Conservation (phyloP, 2,888 invertebrate species). For the Hemicrepidius hirtus region DNA sequence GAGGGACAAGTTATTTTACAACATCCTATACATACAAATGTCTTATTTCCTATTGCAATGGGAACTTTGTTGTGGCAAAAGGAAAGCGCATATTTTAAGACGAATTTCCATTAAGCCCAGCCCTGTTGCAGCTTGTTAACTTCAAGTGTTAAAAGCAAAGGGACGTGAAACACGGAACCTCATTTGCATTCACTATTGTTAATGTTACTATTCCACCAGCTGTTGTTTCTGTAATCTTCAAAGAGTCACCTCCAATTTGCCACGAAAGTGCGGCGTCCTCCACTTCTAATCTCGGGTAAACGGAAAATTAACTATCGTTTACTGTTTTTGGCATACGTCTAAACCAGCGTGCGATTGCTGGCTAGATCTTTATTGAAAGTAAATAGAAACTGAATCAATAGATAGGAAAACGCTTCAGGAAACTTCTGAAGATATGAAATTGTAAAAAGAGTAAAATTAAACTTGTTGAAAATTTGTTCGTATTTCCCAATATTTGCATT, state of each 20-base stretch:
- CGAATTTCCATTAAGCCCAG: constrained; percentile 30
- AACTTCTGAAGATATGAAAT: too few relatives aligned
- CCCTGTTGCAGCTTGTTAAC: constrained; percentile 37
- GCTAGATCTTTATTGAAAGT: not conserved
- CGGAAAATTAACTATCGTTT: constrained; percentile 12
- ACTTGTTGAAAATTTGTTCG: too few relatives aligned
- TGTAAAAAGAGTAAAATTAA: too few relatives aligned
- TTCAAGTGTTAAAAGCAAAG: constrained; percentile 44
- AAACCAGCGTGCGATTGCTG: not conserved
- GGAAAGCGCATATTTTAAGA: too few relatives aligned
- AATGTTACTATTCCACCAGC: constrained; percentile 33
- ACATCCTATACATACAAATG: too few relatives aligned
- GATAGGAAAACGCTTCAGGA: too few relatives aligned
- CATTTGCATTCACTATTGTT: constrained; percentile 44
- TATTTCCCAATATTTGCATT: too few relatives aligned
- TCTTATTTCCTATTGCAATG: too few relatives aligned
- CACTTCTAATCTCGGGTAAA: constrained; percentile 5
- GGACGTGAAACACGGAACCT: constrained; percentile 35
- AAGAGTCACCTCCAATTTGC: constrained; percentile 35
- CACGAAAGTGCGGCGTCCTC: not conserved
- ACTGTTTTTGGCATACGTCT: not conserved
- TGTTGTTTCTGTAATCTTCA: constrained; percentile 35
- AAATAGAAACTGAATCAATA: not conserved
- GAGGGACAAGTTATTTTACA: too few relatives aligned
- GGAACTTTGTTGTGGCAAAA: too few relatives aligned